phyloP scores from a whole-genome alignment of 2,888 invertebrate genomes.

The Polyommatus icarus region DNA sequence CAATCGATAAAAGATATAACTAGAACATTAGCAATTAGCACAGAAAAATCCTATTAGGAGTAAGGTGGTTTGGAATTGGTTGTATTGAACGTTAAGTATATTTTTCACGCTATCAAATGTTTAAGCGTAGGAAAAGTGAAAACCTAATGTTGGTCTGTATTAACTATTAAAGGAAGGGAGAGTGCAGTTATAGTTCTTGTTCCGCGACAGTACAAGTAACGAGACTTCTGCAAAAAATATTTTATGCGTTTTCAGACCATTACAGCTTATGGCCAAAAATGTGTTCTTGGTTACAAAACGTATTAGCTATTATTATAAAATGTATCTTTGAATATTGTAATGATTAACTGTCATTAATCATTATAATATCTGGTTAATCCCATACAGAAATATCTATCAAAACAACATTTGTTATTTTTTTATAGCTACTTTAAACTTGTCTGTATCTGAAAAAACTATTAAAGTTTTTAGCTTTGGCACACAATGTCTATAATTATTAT shows the following conservation, averaged over 20 bases:
- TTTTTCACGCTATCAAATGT: background rate
- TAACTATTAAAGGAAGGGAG: no score
- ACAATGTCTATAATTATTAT: background rate
- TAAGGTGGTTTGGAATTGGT: background rate
- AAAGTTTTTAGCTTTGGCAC: background rate
- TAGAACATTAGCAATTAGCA: background rate
- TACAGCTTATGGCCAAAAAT: no score
- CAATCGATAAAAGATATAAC: slow-evolving; percentile 8
- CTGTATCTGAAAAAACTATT: background rate
- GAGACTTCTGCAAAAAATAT: no score
- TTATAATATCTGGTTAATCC: background rate
- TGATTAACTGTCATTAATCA: background rate
- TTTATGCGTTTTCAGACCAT: no score
- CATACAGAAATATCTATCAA: background rate
- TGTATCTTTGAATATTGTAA: background rate
- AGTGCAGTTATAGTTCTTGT: no score
- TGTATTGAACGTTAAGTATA: background rate
- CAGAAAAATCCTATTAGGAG: background rate
- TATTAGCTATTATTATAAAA: no score
- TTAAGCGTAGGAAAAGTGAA: background rate
- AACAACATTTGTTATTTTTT: background rate
- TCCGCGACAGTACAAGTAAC: no score
- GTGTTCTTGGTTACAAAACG: no score
- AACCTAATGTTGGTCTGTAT: background rate
- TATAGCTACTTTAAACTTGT: background rate